Evolutionary conservation across 2,113 vertebrate species (phyloP).

Genomic region (Vidua macroura): DNA sequence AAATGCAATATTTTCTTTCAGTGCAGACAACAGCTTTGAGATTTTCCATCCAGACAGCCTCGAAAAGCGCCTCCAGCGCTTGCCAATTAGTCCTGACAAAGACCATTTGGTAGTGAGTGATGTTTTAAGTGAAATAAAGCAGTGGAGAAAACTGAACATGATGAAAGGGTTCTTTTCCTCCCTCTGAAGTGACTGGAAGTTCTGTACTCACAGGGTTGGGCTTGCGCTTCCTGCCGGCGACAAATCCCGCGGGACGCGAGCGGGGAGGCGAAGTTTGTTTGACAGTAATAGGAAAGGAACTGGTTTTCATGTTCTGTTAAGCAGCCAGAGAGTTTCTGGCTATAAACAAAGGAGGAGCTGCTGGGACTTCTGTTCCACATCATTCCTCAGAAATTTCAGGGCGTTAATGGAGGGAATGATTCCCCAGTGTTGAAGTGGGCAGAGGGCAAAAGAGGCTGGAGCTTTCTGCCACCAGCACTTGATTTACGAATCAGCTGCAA

Average conservation of each 20-base stretch:
- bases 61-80: conserved; percentile 67
- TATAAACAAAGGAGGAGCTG: conserved; percentile 51
- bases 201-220: conserved; percentile 42
- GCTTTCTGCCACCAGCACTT: not conserved
- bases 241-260: conserved; percentile 47
- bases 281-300: conserved; percentile 52
- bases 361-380: not conserved
- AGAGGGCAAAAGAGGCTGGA: not conserved
- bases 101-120: conserved; percentile 75
- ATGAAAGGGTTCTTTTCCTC: conserved; percentile 73
- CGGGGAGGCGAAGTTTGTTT: conserved; percentile 60
- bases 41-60: conserved; percentile 70
- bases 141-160: conserved; percentile 56
- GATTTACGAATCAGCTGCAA: not conserved
- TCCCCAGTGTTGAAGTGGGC: not conserved
- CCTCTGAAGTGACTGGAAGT: conserved; percentile 68
- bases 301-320: conserved; percentile 46
- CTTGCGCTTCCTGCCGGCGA: conserved; percentile 61
- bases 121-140: conserved; percentile 72
- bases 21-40: conserved; percentile 70
- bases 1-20: conserved; percentile 77
- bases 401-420: not conserved
- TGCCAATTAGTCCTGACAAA: conserved; percentile 75
- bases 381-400: not conserved
- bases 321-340: conserved; percentile 39